Conservation (phyloP, 2,113 vertebrate genomes). For the Heterochromis multidens region DNA sequence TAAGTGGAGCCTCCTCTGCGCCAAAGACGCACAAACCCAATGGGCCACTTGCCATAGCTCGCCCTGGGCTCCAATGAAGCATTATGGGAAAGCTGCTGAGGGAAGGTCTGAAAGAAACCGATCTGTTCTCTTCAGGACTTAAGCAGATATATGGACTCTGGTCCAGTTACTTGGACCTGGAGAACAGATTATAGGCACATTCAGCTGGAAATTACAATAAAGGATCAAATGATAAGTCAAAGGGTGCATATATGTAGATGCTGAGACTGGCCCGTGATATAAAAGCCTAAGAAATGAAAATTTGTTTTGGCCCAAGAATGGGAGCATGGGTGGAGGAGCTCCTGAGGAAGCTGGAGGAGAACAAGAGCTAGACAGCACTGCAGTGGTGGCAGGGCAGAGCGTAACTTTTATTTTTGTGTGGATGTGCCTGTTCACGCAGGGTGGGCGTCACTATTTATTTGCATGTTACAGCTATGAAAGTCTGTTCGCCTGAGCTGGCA, state of each 20-base stretch:
- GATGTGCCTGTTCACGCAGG: not conserved
- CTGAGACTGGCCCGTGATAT: too few relatives aligned
- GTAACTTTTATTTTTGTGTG: not conserved
- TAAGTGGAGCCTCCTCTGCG: conserved; percentile 37
- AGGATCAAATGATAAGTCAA: too few relatives aligned
- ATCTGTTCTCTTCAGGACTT: not conserved
- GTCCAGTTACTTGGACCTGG: not conserved
- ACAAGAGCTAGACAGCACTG: not conserved
- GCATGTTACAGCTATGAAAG: conserved; percentile 31
- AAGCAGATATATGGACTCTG: not conserved
- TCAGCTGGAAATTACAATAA: not conserved
- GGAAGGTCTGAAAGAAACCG: accelerated
- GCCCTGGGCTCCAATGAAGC: conserved; percentile 22
- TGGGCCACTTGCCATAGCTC: conserved; percentile 47
- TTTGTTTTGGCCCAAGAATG: not conserved
- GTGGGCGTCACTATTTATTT: conserved; percentile 47
- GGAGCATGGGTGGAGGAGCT: conserved; percentile 64
- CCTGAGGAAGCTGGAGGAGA: conserved; percentile 65
- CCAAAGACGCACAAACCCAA: conserved; percentile 39
- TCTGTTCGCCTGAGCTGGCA: conserved; percentile 21
- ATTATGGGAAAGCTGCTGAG: conserved; percentile 45
- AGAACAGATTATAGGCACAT: not conserved
- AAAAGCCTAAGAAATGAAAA: too few relatives aligned
- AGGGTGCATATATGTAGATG: too few relatives aligned
- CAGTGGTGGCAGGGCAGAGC: not conserved